Evolutionary conservation across 2,888 invertebrate genomes (phyloP), one percentile per base, ranked within the genome.

Genomic region (Drosophila neotestacea): DNA sequence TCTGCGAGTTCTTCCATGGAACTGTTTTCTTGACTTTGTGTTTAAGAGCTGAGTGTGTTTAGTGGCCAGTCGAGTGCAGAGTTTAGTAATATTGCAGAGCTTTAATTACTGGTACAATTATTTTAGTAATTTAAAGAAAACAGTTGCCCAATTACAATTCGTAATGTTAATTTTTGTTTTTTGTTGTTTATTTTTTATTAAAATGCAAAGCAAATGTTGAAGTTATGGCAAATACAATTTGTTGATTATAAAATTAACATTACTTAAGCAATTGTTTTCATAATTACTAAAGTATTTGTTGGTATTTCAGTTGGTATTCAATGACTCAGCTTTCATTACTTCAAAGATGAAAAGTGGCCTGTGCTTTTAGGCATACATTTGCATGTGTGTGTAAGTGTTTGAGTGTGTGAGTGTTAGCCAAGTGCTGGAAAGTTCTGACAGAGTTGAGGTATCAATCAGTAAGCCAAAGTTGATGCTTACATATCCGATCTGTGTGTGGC

Each of bases 1-100:
- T 84, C 84, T 86, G 77, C 71, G 73, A 79, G 79, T 71, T 75
- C 73, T 73, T 78, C 42, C 73, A 75, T 78, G 64, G 70, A 78
- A 84, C 84, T 77, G 65, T 55, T 67, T 72, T 74, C 71, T 77
- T 73, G 62, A 77, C 59, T 60, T 77, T 73, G 36, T 58, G 44
- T 62, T 70, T 39, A 56, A 71, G 66, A 65, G 51, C 66, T 71
- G 27, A 36, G 28, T 58, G 42, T 67, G 32, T 67, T 42, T 42
- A 28, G 46, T 67, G 60, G 50, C 54, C 63, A 51, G 55, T 59
- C 34, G 22, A 47, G 44, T 51, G 36, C 7, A 62, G 36, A 44
- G 30, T 62, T 47, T 46, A 7, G 32, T 56, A 28, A 27, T 42
- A 34, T 22, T 22, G n/a, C n/a, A n/a, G n/a, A n/a, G n/a, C n/a